Conservation (phyloP, 1,140 invertebrate genomes). For the Panagrolaimus sp. region DNA sequence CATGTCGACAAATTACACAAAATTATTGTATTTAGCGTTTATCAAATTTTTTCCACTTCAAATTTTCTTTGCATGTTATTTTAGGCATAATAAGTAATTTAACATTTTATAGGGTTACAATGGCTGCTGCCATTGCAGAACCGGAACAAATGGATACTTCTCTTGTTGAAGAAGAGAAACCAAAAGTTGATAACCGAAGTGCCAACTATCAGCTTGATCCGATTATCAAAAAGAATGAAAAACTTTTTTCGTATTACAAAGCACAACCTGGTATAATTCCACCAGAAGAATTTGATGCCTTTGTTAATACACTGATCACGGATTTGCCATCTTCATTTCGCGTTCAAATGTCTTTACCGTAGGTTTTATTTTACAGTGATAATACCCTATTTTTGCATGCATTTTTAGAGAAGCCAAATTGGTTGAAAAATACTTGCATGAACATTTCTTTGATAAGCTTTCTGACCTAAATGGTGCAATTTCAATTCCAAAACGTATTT, state of each 20-base stretch:
- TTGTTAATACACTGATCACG: conserved; percentile 20
- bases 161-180: no score
- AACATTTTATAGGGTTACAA: no score
- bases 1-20: no score
- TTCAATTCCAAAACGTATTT: conserved; percentile 30
- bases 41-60: no score
- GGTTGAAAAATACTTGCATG: conserved; percentile 25
- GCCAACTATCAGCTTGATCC: no score
- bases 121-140: no score
- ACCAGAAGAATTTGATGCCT: conserved; percentile 40
- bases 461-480: conserved; percentile 24
- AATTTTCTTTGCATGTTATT: no score
- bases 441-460: conserved; percentile 29
- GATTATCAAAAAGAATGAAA: conserved; percentile 34
- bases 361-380: conserved; percentile 2
- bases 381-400: background rate
- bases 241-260: conserved; percentile 36
- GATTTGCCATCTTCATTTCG: conserved; percentile 47
- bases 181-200: no score
- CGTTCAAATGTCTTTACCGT: conserved; percentile 33
- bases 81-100: no score
- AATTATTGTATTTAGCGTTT: no score
- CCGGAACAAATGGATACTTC: no score
- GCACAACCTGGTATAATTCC: conserved; percentile 31
- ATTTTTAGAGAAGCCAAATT: conserved; percentile 31